Conservation (phyloP, 2,113 vertebrate species). For the Stercorarius parasiticus region DNA sequence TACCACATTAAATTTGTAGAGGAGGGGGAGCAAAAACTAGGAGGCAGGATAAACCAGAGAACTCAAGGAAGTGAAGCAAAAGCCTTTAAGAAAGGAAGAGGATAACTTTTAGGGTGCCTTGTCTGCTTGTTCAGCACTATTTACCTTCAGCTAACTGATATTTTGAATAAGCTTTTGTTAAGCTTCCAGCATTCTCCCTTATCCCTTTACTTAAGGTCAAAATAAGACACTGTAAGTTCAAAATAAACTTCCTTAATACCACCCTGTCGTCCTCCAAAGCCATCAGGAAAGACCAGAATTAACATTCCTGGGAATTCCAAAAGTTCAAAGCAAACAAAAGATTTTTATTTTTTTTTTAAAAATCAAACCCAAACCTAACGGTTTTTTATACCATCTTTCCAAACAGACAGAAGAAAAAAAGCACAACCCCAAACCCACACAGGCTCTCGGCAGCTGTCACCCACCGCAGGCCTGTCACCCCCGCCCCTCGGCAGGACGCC, state of each 20-base stretch:
- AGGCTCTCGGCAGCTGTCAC: background rate
- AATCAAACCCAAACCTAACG: too few relatives aligned
- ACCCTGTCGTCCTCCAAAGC: background rate
- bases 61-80: background rate
- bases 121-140: background rate
- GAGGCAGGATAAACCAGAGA: background rate
- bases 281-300: background rate
- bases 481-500: accelerated
- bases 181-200: background rate
- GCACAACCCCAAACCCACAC: background rate
- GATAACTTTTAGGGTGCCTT: background rate
- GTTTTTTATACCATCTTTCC: background rate
- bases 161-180: background rate
- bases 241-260: background rate
- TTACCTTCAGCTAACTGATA: background rate
- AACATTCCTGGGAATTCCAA: background rate
- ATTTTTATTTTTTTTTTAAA: background rate
- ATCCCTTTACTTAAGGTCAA: background rate
- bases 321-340: accelerated
- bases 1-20: background rate
- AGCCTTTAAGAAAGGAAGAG: background rate
- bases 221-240: background rate
- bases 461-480: background rate
- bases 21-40: background rate
- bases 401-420: too few relatives aligned